Percentiles rank a stretch among this genome's conserved stretches.
phyloP scores from a whole-genome alignment of 2,888 invertebrate species.

The Nomada hirtipes region DNA sequence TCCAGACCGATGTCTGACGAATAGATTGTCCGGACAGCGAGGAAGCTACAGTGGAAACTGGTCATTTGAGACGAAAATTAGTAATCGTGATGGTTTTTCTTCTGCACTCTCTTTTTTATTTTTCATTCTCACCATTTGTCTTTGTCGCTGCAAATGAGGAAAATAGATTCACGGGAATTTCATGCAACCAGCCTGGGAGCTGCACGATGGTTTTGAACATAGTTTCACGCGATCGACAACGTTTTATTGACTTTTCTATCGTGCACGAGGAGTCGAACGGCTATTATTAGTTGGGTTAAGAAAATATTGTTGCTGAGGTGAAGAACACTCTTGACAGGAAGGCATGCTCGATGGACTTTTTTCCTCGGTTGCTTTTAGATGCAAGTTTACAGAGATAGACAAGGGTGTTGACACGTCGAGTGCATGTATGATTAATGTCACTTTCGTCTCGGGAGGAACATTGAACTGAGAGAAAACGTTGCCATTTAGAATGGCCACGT shows the following conservation, averaged over 20 bases:
- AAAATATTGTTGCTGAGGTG: slow-evolving; percentile 13
- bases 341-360: background rate
- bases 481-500: background rate
- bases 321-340: background rate
- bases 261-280: background rate
- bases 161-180: background rate
- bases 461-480: background rate
- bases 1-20: background rate
- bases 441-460: slow-evolving; percentile 6
- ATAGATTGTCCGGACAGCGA: background rate
- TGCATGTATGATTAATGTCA: slow-evolving; percentile 12
- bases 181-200: background rate
- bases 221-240: slow-evolving; percentile 16
- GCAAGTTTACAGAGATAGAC: no score
- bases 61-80: background rate
- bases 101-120: no score
- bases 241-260: slow-evolving; percentile 42
- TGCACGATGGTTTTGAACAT: background rate
- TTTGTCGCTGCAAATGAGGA: no score
- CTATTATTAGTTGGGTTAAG: slow-evolving; percentile 6
- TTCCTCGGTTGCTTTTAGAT: no score
- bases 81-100: background rate
- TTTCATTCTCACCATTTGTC: no score
- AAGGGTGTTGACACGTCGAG: slow-evolving; percentile 17
- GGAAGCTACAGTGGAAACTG: background rate